phyloP scores from a whole-genome alignment of 2,797 vertebrate genomes.

The Enteromius paludinosus region DNA sequence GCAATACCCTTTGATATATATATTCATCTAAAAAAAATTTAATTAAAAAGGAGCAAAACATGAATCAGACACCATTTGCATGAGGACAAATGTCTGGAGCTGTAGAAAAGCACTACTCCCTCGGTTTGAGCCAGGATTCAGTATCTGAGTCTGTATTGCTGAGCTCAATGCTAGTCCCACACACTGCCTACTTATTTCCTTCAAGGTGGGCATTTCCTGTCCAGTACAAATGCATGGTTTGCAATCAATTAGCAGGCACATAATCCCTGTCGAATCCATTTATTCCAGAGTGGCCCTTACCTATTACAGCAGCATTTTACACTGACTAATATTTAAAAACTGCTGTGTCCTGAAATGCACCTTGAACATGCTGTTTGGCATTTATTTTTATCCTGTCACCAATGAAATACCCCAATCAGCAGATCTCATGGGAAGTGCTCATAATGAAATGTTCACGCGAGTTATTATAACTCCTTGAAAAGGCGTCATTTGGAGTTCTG shows the following conservation, averaged over 20 bases:
- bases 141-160: neutral
- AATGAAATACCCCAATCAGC: constrained; percentile 1
- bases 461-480: neutral
- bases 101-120: neutral
- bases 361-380: neutral
- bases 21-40: neutral
- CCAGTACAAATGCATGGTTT: constrained; percentile 1
- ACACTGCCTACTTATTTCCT: constrained; percentile 5
- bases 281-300: neutral
- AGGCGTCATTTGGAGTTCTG: neutral
- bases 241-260: constrained; percentile 14
- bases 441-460: neutral
- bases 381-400: neutral
- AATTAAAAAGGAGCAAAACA: neutral
- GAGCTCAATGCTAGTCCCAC: constrained; percentile 6
- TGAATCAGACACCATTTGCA: constrained; percentile 25
- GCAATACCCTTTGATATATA: constrained; percentile 6
- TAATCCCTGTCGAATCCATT: constrained; percentile 14
- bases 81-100: constrained; percentile 29
- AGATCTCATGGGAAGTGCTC: neutral
- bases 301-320: neutral
- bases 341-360: neutral
- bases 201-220: neutral
- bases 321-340: neutral
- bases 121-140: constrained; percentile 7